Evolutionary conservation across 2,888 invertebrate genomes (phyloP), one percentile per base, ranked within the genome.

Genomic region (Masnerella sp.): DNA sequence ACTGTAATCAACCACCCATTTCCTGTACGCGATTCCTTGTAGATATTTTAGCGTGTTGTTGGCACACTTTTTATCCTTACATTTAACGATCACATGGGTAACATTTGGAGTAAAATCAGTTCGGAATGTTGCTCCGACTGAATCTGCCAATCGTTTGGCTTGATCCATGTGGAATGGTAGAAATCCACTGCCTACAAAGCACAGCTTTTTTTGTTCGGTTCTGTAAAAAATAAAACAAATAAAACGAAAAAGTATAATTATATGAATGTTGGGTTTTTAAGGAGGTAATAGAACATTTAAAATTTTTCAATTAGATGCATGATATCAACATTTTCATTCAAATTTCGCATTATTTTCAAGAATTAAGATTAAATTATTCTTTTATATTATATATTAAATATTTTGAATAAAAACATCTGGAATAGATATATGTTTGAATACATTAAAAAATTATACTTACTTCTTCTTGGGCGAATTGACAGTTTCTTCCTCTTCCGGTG

Each of bases 31-130:
- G 14, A 85, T 75, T 1, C 84, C 85, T 42, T 83, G 83, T 5
- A 85, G 43, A 52, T 81, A 85, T 58, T 85, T 85, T 5, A 85
- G 67, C 1, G 85, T 85, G 30, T 81, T 83, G 40, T 74, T 72
- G 1, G 77, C 79, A 2, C 64, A 54, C 22, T 80, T 80, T 14
- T 77, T 68, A 1, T 77, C 70, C 28, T 58, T 32, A 0, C 76
- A 59, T 22, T 71, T 79, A 2, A 85, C 80, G 30, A 85, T 81
- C 3, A 85, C 81, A 40, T 85, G 85, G 0, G 84, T 83, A 2
- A 84, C 82, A 2, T 76, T 43, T 0, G 40, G 47, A 4, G 22
- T 64, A 38, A 84, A 85, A 5, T 69, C 62, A 0, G 34, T 70
- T 20, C 67, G 49, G 47, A 79, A 84, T 0, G 34, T 71, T 0